Conservation (phyloP, 2,888 invertebrate genomes). For the Eretmocerus hayati region DNA sequence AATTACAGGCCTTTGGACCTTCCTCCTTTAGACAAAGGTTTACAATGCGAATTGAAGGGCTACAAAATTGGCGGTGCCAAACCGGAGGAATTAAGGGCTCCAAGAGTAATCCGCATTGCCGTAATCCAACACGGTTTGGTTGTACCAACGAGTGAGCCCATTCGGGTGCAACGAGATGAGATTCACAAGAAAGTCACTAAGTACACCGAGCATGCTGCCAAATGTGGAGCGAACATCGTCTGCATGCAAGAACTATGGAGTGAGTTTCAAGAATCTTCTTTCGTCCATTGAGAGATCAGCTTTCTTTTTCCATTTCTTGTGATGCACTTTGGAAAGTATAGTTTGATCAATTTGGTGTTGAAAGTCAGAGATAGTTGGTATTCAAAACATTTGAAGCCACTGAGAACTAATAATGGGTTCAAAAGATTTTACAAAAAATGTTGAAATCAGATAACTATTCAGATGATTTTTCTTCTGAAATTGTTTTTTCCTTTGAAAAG, state of each 20-base stretch:
- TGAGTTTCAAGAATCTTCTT: too few species aligned
- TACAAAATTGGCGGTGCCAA: constrained; percentile 61
- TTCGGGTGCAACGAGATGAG: constrained; percentile 69
- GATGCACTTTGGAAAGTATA: too few species aligned
- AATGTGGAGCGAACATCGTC: constrained; percentile 75
- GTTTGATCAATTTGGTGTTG: too few species aligned
- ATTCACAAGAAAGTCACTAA: constrained; percentile 66
- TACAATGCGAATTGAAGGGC: constrained; percentile 67
- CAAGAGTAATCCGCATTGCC: constrained; percentile 71
- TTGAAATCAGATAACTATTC: too few species aligned
- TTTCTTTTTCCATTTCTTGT: not conserved
- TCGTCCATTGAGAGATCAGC: too few species aligned
- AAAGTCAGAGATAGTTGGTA: too few species aligned
- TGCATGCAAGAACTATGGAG: constrained; percentile 98
- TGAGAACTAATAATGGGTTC: too few species aligned
- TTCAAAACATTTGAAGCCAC: too few species aligned
- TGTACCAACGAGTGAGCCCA: constrained; percentile 64
- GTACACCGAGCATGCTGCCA: constrained; percentile 70
- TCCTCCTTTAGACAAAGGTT: constrained; percentile 38
- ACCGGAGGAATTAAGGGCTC: constrained; percentile 63
- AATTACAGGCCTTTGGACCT: constrained; percentile 50
- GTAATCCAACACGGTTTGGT: constrained; percentile 84
- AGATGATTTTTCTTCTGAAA: too few species aligned
- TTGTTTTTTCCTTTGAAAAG: too few species aligned
- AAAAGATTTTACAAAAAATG: too few species aligned